Evolutionary conservation across 1,140 invertebrate genomes (phyloP).

Genomic region (Orchesella cincta): DNA sequence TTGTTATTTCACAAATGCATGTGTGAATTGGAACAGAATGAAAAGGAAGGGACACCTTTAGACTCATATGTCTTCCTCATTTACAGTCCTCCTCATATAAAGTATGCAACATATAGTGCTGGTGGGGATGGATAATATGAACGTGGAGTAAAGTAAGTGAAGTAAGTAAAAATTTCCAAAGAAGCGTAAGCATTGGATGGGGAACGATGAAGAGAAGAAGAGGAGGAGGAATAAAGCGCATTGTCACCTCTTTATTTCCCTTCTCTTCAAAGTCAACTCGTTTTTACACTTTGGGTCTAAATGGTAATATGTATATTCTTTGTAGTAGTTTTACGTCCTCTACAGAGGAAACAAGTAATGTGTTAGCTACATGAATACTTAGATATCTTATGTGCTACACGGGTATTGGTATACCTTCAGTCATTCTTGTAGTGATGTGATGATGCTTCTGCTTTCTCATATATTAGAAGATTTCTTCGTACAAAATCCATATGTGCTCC

Average conservation of each 20-base stretch:
- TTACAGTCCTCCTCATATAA: slow-evolving; percentile 21
- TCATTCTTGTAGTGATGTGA: no score
- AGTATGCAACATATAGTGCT: no score
- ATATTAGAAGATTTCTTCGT: neutral
- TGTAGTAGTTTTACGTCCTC: no score
- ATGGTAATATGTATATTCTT: slow-evolving; percentile 21
- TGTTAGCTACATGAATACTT: neutral
- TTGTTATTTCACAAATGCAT: slow-evolving; percentile 27
- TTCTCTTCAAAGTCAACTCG: slow-evolving; percentile 26
- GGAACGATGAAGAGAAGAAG: neutral
- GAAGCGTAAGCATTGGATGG: neutral
- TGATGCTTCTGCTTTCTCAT: neutral
- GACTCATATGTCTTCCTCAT: slow-evolving; percentile 23
- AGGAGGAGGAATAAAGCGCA: slow-evolving; percentile 11
- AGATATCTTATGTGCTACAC: neutral
- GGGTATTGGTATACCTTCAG: neutral
- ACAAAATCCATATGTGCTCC: no score
- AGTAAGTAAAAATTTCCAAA: neutral
- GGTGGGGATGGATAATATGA: no score
- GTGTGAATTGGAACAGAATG: slow-evolving; percentile 48
- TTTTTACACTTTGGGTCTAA: neutral
- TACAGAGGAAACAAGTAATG: neutral
- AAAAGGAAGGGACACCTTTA: slow-evolving; percentile 35
- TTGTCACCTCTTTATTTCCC: slow-evolving; percentile 25
- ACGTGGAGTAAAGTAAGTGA: neutral